Evolutionary conservation across 2,797 vertebrate species (phyloP).

Genomic region (Rhynchotus rufescens): DNA sequence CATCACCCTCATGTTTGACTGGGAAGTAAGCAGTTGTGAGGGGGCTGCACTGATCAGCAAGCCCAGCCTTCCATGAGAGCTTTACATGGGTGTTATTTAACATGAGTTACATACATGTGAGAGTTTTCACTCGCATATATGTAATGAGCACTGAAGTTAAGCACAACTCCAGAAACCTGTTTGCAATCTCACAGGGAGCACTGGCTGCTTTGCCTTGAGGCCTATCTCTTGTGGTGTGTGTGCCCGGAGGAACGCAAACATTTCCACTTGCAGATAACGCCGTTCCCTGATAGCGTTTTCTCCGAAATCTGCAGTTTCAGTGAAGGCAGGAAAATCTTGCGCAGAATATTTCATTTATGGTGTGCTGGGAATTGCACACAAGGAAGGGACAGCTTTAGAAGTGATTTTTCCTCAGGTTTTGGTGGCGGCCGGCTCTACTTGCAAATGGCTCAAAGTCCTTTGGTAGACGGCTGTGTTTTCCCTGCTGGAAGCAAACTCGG

Average conservation of each 20-base stretch:
- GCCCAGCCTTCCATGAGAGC: too few species aligned
- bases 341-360: neutral
- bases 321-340: neutral
- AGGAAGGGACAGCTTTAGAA: accelerated
- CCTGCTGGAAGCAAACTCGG: neutral
- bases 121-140: too few species aligned
- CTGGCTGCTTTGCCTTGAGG: neutral
- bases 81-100: too few species aligned
- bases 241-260: neutral
- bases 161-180: neutral
- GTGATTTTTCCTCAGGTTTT: neutral
- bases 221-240: accelerated
- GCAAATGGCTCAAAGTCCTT: neutral
- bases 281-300: neutral
- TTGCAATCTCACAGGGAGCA: neutral
- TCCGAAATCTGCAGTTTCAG: neutral
- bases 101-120: too few species aligned
- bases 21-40: neutral
- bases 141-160: neutral
- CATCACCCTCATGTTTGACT: neutral
- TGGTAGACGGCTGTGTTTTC: neutral
- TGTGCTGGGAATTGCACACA: neutral
- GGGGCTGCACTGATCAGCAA: neutral
- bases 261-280: neutral
- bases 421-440: neutral